phyloP scores from a whole-genome alignment of 2,113 vertebrate species.

The Nicator chloris region DNA sequence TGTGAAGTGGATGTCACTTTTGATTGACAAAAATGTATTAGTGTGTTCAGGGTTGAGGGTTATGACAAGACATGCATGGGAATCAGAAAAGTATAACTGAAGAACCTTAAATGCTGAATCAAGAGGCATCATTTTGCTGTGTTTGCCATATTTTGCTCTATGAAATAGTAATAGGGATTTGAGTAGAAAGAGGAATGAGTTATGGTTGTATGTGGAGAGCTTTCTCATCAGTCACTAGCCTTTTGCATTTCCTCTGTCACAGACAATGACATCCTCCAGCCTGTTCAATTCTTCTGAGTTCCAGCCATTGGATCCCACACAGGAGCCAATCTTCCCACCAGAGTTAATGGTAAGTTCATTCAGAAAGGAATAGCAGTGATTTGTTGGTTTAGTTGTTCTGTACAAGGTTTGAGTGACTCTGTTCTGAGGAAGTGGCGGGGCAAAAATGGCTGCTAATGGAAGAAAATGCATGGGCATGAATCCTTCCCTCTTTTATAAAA shows the following conservation, averaged over 20 bases:
- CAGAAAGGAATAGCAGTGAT: not conserved
- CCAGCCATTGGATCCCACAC: constrained; percentile 88
- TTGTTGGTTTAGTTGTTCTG: not conserved
- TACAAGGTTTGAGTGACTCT: not conserved
- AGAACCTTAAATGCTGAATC: not conserved
- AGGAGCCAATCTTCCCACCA: constrained; percentile 95
- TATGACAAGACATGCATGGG: not conserved
- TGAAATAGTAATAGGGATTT: not conserved
- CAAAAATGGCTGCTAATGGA: not conserved
- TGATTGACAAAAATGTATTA: not conserved
- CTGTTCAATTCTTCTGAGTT: constrained; percentile 82
- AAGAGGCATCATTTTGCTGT: not conserved
- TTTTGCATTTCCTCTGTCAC: not conserved
- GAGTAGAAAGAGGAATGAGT: not conserved
- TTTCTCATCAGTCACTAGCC: not conserved
- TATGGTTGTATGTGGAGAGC: not conserved
- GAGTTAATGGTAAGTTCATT: constrained; percentile 82
- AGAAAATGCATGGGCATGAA: not conserved
- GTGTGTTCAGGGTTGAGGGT: not conserved
- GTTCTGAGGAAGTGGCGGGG: not conserved
- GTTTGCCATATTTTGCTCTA: not conserved
- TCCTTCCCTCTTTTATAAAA: not conserved
- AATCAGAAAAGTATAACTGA: not conserved
- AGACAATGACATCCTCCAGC: constrained; percentile 64
- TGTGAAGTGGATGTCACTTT: not conserved